Evolutionary conservation across 2,797 vertebrate species (phyloP), one percentile per base, ranked within the genome.

Genomic region (Lates japonicus): DNA sequence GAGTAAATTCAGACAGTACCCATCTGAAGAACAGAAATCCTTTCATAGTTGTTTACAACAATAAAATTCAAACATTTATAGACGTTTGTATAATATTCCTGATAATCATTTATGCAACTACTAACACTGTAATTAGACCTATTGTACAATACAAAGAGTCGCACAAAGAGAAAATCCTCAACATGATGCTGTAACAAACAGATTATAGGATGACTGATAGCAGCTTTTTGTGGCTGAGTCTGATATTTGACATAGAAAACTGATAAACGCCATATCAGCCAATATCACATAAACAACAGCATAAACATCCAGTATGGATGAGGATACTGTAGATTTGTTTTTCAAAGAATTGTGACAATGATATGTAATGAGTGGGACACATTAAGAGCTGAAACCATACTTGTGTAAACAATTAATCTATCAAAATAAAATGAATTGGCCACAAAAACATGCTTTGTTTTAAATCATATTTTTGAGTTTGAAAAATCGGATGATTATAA

Each of bases 351-450:
- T 44, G 17, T 12, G 16, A 31, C 41, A 42, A 5, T 29, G 60
- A 22, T 37, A 39, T 17, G 59, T 25, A 42, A 61, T 13, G 1
- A 14, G 20, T 12, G n/a, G 49, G 49, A 49, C 49, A 52, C 10
- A 12, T 22, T 12, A 12, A 25, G n/a, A 52, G n/a, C 1, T 52
- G 49, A 29, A 29, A 25, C n/a, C 22, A 12, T 6, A 12, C 11
- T 22, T 11, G 12, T 58, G 58, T 17, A 70, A 62, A 44, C 49
- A 44, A 12, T 29, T 1, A 42, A 29, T 62, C 39, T 16, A 46
- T 71, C 35, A 62, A 62, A 61, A 72, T 52, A 49, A 55, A 68
- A 61, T 41, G 13, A 51, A 17, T 2, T 37, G 57, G 44, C 69
- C 48, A 51, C 19, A 71, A 44, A 48, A 19, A 48, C 7, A 49